phyloP scores from a whole-genome alignment of 2,888 invertebrate genomes.

The Hydropsyche betteni region DNA sequence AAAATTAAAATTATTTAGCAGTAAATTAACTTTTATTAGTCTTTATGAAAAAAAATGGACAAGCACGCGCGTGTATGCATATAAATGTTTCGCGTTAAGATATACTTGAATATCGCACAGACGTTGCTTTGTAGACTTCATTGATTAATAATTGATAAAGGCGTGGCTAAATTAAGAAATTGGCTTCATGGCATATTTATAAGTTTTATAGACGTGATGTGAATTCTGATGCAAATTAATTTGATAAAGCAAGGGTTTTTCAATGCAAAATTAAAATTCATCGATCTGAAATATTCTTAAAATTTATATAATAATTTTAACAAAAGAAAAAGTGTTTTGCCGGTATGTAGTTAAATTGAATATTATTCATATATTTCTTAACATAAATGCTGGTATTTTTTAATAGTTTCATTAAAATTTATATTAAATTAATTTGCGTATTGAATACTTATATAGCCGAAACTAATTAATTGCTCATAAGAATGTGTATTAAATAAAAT shows the following conservation, averaged over 20 bases:
- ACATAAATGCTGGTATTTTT: too few species aligned
- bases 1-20: constrained; percentile 38
- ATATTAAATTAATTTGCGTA: too few species aligned
- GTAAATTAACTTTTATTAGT: constrained; percentile 42
- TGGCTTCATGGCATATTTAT: constrained; percentile 31
- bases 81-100: background rate
- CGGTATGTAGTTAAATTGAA: too few species aligned
- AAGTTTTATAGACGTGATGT: constrained; percentile 32
- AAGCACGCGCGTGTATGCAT: background rate
- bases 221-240: constrained; percentile 37
- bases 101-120: constrained; percentile 1
- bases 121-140: constrained; percentile 35
- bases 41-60: constrained; percentile 29
- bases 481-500: too few species aligned
- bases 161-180: constrained; percentile 35
- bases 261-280: background rate
- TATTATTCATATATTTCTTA: too few species aligned
- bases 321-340: too few species aligned
- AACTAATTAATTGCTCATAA: too few species aligned
- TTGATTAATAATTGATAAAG: constrained; percentile 34
- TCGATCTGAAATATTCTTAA: too few species aligned
- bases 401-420: too few species aligned
- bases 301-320: too few species aligned
- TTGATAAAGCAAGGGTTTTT: background rate
- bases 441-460: too few species aligned